Evolutionary conservation across 2,113 vertebrate genomes (phyloP).

Genomic region (Chiloscyllium plagiosum): DNA sequence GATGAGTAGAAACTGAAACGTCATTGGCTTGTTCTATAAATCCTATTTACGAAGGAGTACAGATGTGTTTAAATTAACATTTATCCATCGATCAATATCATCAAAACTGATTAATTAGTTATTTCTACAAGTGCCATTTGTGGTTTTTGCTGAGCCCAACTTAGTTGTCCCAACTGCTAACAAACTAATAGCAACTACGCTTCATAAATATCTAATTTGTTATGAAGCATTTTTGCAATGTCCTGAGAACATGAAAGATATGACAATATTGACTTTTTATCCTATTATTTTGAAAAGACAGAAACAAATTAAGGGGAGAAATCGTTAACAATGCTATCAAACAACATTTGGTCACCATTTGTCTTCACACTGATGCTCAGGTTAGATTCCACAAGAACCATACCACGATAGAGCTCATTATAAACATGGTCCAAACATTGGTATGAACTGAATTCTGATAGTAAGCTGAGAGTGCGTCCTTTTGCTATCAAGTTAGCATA

Average conservation of each 20-base stretch:
- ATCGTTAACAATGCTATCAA: not conserved
- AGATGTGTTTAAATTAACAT: not conserved
- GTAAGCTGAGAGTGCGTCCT: not conserved
- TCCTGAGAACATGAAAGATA: not conserved
- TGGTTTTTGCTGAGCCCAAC: not conserved
- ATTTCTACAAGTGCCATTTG: not conserved
- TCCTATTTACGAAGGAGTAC: not conserved
- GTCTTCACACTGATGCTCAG: not conserved
- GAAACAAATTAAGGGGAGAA: not conserved
- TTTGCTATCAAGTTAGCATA: not conserved
- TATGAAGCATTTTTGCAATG: not conserved
- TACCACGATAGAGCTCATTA: not conserved
- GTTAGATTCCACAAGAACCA: not conserved
- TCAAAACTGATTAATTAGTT: not conserved
- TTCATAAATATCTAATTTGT: too few relatives aligned
- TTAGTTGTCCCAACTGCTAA: not conserved
- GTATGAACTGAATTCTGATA: not conserved
- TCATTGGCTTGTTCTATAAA: not conserved
- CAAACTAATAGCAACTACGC: not conserved
- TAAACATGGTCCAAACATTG: too few relatives aligned
- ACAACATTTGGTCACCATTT: not conserved
- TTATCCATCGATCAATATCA: not conserved
- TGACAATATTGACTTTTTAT: not conserved
- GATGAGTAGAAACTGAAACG: not conserved
- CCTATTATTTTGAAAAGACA: not conserved